phyloP scores from a whole-genome alignment of 2,888 invertebrate species.

The Scaptomyza caliginosa region DNA sequence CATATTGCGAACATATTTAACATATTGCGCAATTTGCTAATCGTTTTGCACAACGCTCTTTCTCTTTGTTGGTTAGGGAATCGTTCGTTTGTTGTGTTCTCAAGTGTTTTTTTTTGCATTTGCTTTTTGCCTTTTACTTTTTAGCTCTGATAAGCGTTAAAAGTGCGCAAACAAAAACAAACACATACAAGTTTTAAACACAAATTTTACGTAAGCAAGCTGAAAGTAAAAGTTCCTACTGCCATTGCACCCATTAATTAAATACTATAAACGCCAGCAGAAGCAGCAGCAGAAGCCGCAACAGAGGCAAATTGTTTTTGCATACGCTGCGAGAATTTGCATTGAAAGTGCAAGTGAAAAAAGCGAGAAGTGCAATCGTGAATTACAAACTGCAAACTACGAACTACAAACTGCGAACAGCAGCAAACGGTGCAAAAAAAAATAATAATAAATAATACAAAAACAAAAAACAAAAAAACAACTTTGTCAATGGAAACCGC shows the following conservation, averaged over 20 bases:
- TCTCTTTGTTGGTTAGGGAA: background rate
- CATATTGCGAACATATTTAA: conserved; percentile 57
- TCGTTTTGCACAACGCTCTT: conserved; percentile 22
- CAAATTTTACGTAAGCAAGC: conserved; percentile 75
- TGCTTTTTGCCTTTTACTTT: too few species aligned
- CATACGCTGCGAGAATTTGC: conserved; percentile 67
- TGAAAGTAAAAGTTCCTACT: conserved; percentile 70
- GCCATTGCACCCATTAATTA: conserved; percentile 70
- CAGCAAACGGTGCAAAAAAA: background rate
- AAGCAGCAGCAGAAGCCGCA: background rate
- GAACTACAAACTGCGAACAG: background rate
- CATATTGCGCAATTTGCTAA: conserved; percentile 76
- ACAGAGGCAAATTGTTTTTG: conserved; percentile 29
- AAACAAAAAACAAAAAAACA: background rate
- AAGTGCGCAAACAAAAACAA: conserved; percentile 3
- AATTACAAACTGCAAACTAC: conserved; percentile 53
- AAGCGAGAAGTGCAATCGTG: conserved; percentile 69
- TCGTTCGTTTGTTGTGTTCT: conserved; percentile 1
- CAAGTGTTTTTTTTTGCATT: conserved; percentile 43
- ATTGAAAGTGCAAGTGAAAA: conserved; percentile 78
- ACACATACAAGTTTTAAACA: conserved; percentile 46
- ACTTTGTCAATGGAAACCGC: conserved; percentile 54
- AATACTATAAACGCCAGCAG: conserved; percentile 28
- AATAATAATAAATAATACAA: too few species aligned
- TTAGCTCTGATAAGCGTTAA: conserved; percentile 45